Evolutionary conservation across 1,140 invertebrate species (phyloP).

Genomic region (Hyles euphorbiae): DNA sequence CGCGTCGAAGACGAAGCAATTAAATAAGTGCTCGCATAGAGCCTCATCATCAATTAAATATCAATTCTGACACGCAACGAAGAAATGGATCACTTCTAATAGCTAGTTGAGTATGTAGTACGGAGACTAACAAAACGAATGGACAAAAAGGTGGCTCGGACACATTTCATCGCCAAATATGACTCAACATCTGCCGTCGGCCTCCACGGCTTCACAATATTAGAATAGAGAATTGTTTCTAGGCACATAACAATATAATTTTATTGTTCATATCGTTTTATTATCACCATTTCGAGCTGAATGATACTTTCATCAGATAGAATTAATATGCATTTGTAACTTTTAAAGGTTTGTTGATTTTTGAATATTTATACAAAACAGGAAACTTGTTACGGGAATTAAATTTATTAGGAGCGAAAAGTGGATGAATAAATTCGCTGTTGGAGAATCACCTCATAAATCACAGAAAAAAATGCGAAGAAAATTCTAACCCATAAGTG

Average conservation of each 20-base stretch:
- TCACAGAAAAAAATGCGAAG: constrained; percentile 2
- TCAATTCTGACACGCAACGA: constrained; percentile 14
- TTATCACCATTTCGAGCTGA: constrained; percentile 3
- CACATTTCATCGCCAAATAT: too few species aligned
- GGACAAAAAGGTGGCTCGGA: constrained; percentile 24
- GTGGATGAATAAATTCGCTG: too few species aligned
- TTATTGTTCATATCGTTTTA: constrained; percentile 6
- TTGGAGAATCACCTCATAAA: too few species aligned
- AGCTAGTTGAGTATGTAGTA: constrained; percentile 19
- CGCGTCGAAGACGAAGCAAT: constrained; percentile 1
- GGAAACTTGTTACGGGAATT: constrained; percentile 5
- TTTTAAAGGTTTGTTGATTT: constrained; percentile 1
- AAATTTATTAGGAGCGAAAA: constrained; percentile 3
- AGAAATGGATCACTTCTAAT: constrained; percentile 23
- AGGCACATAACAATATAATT: constrained; percentile 4
- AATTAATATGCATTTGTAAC: constrained; percentile 1
- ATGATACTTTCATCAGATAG: constrained; percentile 2
- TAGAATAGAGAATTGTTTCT: constrained; percentile 1
- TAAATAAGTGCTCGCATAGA: not conserved
- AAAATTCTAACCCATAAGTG: constrained; percentile 20
- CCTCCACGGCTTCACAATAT: too few species aligned
- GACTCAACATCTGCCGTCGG: not conserved
- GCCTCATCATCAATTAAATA: constrained; percentile 16
- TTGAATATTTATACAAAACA: constrained; percentile 8
- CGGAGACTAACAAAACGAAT: constrained; percentile 17